phyloP scores from a whole-genome alignment of 1,140 invertebrate genomes.

The Gyrodactylus bullatarudis region DNA sequence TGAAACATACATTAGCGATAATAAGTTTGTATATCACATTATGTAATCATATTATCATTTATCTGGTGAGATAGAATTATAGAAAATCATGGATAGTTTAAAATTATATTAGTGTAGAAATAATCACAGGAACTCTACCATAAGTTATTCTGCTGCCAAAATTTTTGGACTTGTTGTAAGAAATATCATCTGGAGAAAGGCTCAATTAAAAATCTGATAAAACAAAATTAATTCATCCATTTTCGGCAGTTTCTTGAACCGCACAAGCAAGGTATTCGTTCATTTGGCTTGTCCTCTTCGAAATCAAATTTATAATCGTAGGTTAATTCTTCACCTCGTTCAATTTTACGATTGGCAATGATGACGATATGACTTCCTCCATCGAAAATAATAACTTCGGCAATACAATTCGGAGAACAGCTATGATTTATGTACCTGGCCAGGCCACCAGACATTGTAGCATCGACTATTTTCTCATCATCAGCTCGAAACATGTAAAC shows the following conservation, averaged over 20 bases:
- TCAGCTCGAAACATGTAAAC: conserved; percentile 99
- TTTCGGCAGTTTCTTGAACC: conserved; percentile 84
- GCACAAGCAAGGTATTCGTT: conserved; percentile 94
- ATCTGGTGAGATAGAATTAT: too few relatives aligned
- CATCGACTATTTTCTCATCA: conserved; percentile 79
- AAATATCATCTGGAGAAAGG: too few relatives aligned
- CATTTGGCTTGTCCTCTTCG: conserved; percentile 36
- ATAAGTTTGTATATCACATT: too few relatives aligned
- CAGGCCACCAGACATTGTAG: conserved; percentile 70
- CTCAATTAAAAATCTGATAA: too few relatives aligned
- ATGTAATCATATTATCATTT: too few relatives aligned
- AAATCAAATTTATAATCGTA: conserved; percentile 99
- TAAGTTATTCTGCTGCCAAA: too few relatives aligned
- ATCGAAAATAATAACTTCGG: conserved; percentile 83
- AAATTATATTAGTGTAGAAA: too few relatives aligned
- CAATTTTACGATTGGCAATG: conserved; percentile 71
- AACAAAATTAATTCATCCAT: conserved; percentile 62
- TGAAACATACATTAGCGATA: too few relatives aligned
- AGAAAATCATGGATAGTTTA: too few relatives aligned
- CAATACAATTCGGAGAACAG: conserved; percentile 92
- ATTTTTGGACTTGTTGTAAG: too few relatives aligned
- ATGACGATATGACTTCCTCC: conserved; percentile 71
- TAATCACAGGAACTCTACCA: too few relatives aligned
- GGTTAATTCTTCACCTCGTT: conserved; percentile 76
- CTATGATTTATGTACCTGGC: conserved; percentile 86